Base-by-base conservation (phyloP, 2,888 invertebrate genomes). In the Halictus quadricinctus region DNA sequence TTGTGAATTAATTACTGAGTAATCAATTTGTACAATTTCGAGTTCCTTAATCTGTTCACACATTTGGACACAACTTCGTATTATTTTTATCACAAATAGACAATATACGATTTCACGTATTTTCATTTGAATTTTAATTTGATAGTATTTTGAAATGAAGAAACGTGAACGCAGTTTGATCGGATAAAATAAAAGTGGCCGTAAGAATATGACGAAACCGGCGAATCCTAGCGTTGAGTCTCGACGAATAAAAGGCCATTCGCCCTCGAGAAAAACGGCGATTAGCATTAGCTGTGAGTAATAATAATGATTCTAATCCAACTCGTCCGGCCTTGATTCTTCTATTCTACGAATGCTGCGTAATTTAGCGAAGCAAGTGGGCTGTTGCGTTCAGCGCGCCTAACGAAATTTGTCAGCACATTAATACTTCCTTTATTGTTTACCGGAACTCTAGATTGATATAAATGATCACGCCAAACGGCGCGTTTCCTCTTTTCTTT, bases 291-390 rank as follows among this genome's bases (percentile, higher is more conserved):
- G 72, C 73, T 83, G 80, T 88, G 83, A 64, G 85, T 88, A 87
- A 87, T 89, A 86, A 90, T 92, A 92, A 92, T 88, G 91, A 92
- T 93, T 88, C 90, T 93, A 93, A 94, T 93, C 90, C 91, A 85
- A 89, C 92, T 93, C 92, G 92, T 93, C 92, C 92, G 93, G 93
- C 92, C 93, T 93, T 93, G 93, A 90, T 89, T 91, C 92, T 88
- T 90, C 90, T 86, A 89, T 89, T 88, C 90, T 91, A 88, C 92
- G 90, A 92, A 92, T 92, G 92, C 92, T 88, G 87, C 90, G 93
- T 91, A 92, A 93, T 92, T 91, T 91, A 91, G 77, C 88, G 84
- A 83, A 78, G 87, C 90, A 92, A 92, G 92, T 92, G 91, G 90
- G 90, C 88, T 91, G 88, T 84, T 73, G 79, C 87, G 85, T 86